Evolutionary conservation across 2,797 vertebrate genomes (phyloP).

Genomic region (Thamnophis elegans): DNA sequence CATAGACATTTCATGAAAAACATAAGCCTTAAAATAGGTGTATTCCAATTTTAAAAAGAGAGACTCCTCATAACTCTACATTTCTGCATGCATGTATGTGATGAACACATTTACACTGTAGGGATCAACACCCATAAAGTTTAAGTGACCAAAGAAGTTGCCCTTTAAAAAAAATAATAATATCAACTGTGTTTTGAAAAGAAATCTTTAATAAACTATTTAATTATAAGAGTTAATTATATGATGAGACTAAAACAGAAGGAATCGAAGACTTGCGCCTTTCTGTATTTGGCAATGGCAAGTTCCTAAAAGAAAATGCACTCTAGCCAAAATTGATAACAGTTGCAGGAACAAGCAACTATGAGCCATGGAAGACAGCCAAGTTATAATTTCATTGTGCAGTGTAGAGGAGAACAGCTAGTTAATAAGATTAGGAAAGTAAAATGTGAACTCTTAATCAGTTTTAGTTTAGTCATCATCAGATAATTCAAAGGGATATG

Average conservation of each 20-base stretch:
- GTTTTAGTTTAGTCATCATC: background rate
- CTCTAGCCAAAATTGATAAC: background rate
- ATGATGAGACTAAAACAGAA: background rate
- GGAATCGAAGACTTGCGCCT: background rate
- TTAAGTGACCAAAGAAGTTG: background rate
- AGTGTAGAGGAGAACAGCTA: background rate
- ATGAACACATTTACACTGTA: background rate
- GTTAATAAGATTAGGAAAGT: background rate
- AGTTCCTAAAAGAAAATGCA: background rate
- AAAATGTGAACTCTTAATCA: slow-evolving; percentile 4
- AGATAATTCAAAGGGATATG: background rate
- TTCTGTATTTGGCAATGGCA: background rate
- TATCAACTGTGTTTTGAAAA: background rate
- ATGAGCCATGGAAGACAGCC: slow-evolving; percentile 16
- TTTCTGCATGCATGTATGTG: background rate
- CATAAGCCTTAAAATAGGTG: background rate
- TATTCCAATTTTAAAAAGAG: background rate
- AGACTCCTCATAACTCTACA: background rate
- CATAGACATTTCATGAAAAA: background rate
- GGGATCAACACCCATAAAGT: background rate
- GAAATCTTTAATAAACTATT: background rate
- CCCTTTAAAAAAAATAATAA: background rate
- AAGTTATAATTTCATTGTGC: slow-evolving; percentile 2
- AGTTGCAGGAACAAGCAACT: slow-evolving; percentile 1
- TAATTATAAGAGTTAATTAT: background rate